A percentile compares a stretch with the other conserved stretches of the same genome.
Evolutionary conservation across 2,888 invertebrate species (phyloP).

Genomic region (Troides helena): DNA sequence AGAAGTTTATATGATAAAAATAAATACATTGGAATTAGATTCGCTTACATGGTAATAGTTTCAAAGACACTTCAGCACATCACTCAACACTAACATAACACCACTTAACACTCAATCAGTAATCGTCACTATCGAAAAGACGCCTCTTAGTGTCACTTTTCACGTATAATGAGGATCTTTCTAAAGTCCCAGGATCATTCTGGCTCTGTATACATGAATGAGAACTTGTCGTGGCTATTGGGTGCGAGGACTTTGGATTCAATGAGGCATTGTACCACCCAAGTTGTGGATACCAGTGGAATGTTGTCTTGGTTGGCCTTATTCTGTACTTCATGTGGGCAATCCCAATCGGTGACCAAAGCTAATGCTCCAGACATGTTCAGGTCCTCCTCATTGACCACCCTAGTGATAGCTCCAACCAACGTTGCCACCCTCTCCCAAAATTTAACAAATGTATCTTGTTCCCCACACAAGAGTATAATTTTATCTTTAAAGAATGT

Average conservation of each 20-base stretch:
- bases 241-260: slow-evolving; percentile 77
- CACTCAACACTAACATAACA: not conserved
- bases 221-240: slow-evolving; percentile 75
- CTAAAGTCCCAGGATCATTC: slow-evolving; percentile 78
- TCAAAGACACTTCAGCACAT: not conserved
- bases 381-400: slow-evolving; percentile 71
- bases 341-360: slow-evolving; percentile 82
- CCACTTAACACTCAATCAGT: slow-evolving; percentile 16
- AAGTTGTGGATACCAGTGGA: slow-evolving; percentile 84
- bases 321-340: slow-evolving; percentile 77
- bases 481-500: slow-evolving; percentile 74
- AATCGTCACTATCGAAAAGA: slow-evolving; percentile 37
- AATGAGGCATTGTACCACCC: slow-evolving; percentile 85
- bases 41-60: not conserved
- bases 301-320: slow-evolving; percentile 79
- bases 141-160: slow-evolving; percentile 65
- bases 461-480: slow-evolving; percentile 74
- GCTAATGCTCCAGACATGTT: slow-evolving; percentile 71
- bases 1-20: no score
- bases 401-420: slow-evolving; percentile 75
- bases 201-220: slow-evolving; percentile 76
- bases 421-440: slow-evolving; percentile 82
- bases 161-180: slow-evolving; percentile 75
- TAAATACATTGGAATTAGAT: slow-evolving; percentile 1
- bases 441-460: slow-evolving; percentile 78